Percentiles rank a stretch among this genome's conserved stretches.
Evolutionary conservation across 2,888 invertebrate genomes (phyloP).

Genomic region (Octonoba sinensis): DNA sequence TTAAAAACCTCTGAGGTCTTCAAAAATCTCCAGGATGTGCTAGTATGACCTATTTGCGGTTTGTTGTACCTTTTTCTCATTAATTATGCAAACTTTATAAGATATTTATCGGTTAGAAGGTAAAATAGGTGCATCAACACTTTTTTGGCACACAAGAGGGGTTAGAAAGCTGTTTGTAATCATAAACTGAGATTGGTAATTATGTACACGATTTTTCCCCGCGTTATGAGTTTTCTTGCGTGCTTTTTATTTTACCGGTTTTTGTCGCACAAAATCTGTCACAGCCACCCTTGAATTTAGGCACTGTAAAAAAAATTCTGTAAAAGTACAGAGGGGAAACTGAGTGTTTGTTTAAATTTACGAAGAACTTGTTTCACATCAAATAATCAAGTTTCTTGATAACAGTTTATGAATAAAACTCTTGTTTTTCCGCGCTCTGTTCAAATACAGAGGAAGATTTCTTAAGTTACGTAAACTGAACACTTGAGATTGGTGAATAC

Average conservation of each 20-base stretch:
- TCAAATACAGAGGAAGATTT: too few relatives aligned
- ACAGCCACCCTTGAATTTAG: too few relatives aligned
- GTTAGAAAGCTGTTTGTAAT: background rate
- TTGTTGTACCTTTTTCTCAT: conserved; percentile 18
- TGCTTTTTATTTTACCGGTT: background rate
- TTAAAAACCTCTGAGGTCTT: background rate
- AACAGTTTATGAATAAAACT: too few relatives aligned
- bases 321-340: too few relatives aligned
- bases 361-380: too few relatives aligned
- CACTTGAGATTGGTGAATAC: too few relatives aligned
- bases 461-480: too few relatives aligned
- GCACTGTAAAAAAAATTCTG: too few relatives aligned
- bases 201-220: conserved; percentile 9
- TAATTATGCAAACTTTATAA: conserved; percentile 23
- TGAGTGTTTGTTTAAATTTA: too few relatives aligned
- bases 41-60: conserved; percentile 27
- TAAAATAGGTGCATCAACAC: conserved; percentile 8
- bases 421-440: too few relatives aligned
- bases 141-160: conserved; percentile 10
- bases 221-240: background rate
- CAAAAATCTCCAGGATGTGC: conserved; percentile 3
- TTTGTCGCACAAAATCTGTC: background rate
- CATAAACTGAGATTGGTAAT: conserved; percentile 5
- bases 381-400: too few relatives aligned
- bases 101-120: conserved; percentile 8